These are phyloP conservation scores for Pseudochirops cupreus DNA, from an alignment of 2,797 vertebrate species.

Conservation along the genomic window DNA sequence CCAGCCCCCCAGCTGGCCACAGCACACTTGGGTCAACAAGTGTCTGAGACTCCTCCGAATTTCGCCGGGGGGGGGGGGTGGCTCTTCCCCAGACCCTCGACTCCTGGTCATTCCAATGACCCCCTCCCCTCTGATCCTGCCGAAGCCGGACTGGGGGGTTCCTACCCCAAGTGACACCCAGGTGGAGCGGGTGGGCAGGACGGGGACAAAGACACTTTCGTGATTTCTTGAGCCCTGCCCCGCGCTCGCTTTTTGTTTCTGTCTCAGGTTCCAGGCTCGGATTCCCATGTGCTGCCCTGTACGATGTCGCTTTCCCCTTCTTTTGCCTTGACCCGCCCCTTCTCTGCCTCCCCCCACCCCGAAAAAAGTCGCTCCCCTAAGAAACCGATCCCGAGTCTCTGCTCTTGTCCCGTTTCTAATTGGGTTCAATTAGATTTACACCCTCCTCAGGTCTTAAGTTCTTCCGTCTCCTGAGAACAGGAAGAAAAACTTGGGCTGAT, in stretches of 20 bases:
- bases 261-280: background rate
- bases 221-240: background rate
- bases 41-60: background rate
- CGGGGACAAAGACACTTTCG: background rate
- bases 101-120: background rate
- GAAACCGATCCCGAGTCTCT: background rate
- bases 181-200: background rate
- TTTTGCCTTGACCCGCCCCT: background rate
- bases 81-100: background rate
- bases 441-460: background rate
- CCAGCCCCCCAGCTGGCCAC: no score
- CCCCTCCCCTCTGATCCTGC: no score
- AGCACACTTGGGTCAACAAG: background rate
- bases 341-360: background rate
- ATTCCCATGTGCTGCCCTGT: constrained; percentile 34
- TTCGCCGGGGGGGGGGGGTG: background rate
- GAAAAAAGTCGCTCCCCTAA: background rate
- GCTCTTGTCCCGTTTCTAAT: background rate
- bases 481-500: background rate
- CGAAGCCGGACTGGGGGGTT: background rate
- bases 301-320: constrained; percentile 28
- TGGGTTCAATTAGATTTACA: background rate
- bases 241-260: no score
- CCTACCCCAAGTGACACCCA: background rate
- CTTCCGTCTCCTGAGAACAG: background rate